Base-by-base conservation (phyloP, 2,113 vertebrate genomes). In the Merops nubicus region DNA sequence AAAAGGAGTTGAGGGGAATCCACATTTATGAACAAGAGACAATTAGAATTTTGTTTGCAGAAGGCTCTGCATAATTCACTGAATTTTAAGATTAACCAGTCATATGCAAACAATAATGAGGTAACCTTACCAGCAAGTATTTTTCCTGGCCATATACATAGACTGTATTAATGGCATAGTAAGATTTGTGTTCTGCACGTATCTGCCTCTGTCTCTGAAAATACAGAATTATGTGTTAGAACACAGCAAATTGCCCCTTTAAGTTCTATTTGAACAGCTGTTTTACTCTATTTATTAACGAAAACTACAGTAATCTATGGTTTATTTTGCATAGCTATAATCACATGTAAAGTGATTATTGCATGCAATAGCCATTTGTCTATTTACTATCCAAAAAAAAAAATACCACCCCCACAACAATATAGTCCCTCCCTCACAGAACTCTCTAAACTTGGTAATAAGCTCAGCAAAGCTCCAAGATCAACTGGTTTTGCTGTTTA, bases 91-190 rank as follows among this genome's bases (percentile, higher is more conserved):
- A 59, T 17, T 51, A 87, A 48, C 5, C 51, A 94, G 48, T 64
- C 12, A 56, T 9, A 75, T 3, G 11, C 60, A 87, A 59, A 54
- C 28, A 69, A 69, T 8, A 76, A 73, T 1, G 9, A 88, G 34
- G 21, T 25, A 60, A 50, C 82, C 98, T 99, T 98, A 99, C 99
- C 98, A 99, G 97, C 91, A 99, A 98, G 90, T 99, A 99, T 95
- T 99, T 99, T 96, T 99, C 99, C 97, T 99, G 99, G 78, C 99
- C 99, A 8, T 99, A 99, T 5, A 99, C 99, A 81, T 99, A 99
- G 74, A 99, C 98, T 18, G 99, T 99, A 92, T 99, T 99, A 97
- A 99, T 99, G 59, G 99, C 99, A 64, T 99, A 99, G 95, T 98
- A 98, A 28, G 99, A 99, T 96, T 99, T 99, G 98, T 99, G 99